Base-by-base conservation (phyloP, 1,140 invertebrate genomes). In the Nilaparvata lugens region DNA sequence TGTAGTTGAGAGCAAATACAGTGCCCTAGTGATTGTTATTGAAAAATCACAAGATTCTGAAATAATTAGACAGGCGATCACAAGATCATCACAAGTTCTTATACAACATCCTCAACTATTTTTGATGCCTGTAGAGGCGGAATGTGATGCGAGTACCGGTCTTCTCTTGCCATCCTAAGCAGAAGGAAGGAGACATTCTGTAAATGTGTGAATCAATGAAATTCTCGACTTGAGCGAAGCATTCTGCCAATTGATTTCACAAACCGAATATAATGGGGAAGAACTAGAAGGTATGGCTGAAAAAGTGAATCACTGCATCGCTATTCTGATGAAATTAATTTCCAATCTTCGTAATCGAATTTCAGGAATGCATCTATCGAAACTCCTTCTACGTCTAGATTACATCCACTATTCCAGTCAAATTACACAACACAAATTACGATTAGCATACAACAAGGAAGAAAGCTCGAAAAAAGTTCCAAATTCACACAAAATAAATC, bases 21-120 rank as follows among this genome's bases (percentile, higher is more conserved):
- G 83, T 3, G 80, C 84, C 23, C 76, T 95, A 42, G 80, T 86
- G 72, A 82, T 84, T 51, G 83, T 82, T 24, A 83, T 92, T 35
- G 78, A 83, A 64, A 83, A 79, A 55, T 88, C 86, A 0, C 79
- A 82, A 61, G 90, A 93, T 75, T 93, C 93, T 72, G 90, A 92
- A 70, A 83, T 86, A 59, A 83, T 93, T 40, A 86, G 89, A 71
- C 81, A 83, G 62, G 83, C 85, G 0, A n/a, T n/a, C n/a, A n/a
- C n/a, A n/a, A n/a, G n/a, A n/a, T n/a, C 91, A 94, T 72, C 83
- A 85, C 11, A 76, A 84, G 23, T 94, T 95, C 73, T 70, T 89
- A 21, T 79, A 81, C 5, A 87, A 88, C 73, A 78, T 89, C 40
- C 73, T 89, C 57, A 85, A 83, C 23, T 84, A 88, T 91, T 91